Percentiles rank a stretch among this genome's conserved stretches.
Evolutionary conservation across 2,888 invertebrate species (phyloP).

Genomic region (Euspilapteryx auroguttella): DNA sequence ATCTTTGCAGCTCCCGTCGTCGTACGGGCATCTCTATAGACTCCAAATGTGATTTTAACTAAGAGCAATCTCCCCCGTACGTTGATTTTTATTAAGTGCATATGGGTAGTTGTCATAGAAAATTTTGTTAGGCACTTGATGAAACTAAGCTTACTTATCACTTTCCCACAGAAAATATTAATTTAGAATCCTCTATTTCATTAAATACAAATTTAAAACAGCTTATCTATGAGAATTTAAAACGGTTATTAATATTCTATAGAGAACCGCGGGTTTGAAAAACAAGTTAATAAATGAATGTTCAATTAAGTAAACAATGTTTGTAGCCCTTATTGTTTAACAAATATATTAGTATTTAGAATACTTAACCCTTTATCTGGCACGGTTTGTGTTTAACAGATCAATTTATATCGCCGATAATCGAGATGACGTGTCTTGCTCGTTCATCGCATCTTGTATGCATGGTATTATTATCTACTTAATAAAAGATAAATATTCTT

Average conservation of each 20-base stretch:
- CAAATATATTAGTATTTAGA: slow-evolving; percentile 2
- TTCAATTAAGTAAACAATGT: slow-evolving; percentile 15
- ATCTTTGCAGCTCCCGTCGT: too few relatives aligned
- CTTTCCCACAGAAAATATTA: too few relatives aligned
- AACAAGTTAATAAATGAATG: too few relatives aligned
- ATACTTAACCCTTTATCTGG: slow-evolving; percentile 45
- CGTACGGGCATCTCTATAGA: too few relatives aligned
- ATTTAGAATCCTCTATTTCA: too few relatives aligned
- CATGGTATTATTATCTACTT: slow-evolving; percentile 5
- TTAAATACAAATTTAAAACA: too few relatives aligned
- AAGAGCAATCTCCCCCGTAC: slow-evolving; percentile 42
- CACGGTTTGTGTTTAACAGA: too few relatives aligned
- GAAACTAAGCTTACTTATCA: not conserved
- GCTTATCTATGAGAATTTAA: too few relatives aligned
- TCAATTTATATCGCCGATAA: slow-evolving; percentile 27
- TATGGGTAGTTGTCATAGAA: slow-evolving; percentile 12
- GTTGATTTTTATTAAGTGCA: slow-evolving; percentile 22
- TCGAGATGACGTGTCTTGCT: slow-evolving; percentile 15
- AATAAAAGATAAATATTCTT: not conserved
- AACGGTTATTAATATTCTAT: too few relatives aligned
- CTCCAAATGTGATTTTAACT: slow-evolving; percentile 56
- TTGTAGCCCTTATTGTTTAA: slow-evolving; percentile 1
- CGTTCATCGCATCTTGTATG: too few relatives aligned
- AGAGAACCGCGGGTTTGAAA: too few relatives aligned
- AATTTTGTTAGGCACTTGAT: not conserved